Conservation (phyloP, 2,113 vertebrate genomes). For the Notothenia coriiceps region DNA sequence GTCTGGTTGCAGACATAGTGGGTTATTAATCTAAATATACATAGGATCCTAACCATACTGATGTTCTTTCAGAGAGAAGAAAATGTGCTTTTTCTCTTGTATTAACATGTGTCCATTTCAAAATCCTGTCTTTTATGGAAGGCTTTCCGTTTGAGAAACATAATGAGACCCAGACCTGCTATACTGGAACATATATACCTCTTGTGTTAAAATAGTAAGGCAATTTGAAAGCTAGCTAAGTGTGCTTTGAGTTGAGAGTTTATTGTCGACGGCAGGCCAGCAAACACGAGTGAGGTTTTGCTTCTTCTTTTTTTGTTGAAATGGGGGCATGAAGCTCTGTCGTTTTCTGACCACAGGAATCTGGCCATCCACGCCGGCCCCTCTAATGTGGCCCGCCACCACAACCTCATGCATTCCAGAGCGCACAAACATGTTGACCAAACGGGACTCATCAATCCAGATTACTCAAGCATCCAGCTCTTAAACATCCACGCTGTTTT, state of each 20-base stretch:
- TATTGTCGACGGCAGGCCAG: conserved; percentile 76
- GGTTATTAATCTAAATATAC: conserved; percentile 72
- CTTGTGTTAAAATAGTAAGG: conserved; percentile 48
- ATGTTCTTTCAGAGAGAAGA: conserved; percentile 53
- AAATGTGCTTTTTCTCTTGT: conserved; percentile 27
- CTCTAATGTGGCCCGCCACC: conserved; percentile 83
- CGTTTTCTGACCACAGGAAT: conserved; percentile 85
- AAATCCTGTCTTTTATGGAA: conserved; percentile 45
- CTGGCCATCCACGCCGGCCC: conserved; percentile 66
- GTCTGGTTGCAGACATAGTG: conserved; percentile 61
- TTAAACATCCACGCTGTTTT: conserved; percentile 79
- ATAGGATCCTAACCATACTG: conserved; percentile 40
- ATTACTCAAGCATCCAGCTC: conserved; percentile 75
- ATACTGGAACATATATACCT: conserved; percentile 31
- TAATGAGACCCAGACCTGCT: conserved; percentile 31
- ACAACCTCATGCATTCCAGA: conserved; percentile 84
- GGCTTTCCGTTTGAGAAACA: conserved; percentile 35
- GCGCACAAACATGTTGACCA: conserved; percentile 86
- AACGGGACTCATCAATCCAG: conserved; percentile 82
- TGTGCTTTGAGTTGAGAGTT: conserved; percentile 60
- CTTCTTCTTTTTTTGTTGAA: conserved; percentile 52
- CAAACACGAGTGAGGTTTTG: conserved; percentile 72
- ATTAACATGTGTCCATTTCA: conserved; percentile 47
- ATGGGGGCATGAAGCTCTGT: conserved; percentile 74
- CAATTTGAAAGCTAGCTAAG: conserved; percentile 41